Conservation (phyloP, 2,797 vertebrate genomes). For the Ptychobarbus kaznakovi region DNA sequence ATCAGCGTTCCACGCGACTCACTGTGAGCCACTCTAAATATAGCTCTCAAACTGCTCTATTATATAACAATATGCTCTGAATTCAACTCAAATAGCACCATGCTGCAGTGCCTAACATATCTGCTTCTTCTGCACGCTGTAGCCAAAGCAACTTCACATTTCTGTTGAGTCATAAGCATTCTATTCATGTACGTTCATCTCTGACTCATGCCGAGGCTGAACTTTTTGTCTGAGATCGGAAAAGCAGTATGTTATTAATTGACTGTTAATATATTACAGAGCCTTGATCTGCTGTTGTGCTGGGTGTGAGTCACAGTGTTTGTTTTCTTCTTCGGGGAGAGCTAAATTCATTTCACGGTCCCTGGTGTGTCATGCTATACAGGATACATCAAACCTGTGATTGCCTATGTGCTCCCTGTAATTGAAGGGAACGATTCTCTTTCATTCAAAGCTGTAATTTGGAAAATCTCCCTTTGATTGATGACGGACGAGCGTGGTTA, state of each 20-base stretch:
- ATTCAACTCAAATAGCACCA: conserved; percentile 47
- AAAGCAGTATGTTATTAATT: conserved; percentile 43
- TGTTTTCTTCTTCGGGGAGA: conserved; percentile 36
- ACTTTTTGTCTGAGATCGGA: conserved; percentile 4
- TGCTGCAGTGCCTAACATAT: conserved; percentile 4
- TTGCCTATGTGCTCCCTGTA: conserved; percentile 42
- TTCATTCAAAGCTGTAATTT: conserved; percentile 49
- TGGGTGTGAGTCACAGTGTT: conserved; percentile 40
- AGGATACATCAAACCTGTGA: conserved; percentile 48
- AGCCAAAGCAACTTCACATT: conserved; percentile 15
- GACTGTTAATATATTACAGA: conserved; percentile 38
- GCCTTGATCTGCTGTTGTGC: conserved; percentile 22
- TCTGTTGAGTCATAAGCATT: conserved; percentile 41
- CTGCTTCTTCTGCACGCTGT: neutral
- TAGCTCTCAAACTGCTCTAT: conserved; percentile 44
- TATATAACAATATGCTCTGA: conserved; percentile 51
- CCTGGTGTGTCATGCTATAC: conserved; percentile 40
- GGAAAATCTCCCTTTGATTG: conserved; percentile 41
- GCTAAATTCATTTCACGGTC: conserved; percentile 41
- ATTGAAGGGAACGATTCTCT: conserved; percentile 41
- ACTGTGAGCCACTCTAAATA: conserved; percentile 54
- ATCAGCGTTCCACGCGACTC: conserved; percentile 21
- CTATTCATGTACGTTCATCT: conserved; percentile 6
- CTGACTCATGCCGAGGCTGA: conserved; percentile 23
- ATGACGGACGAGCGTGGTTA: conserved; percentile 14